Conservation (phyloP, 2,888 invertebrate species). For the Himalopsyche kuldschensis region DNA sequence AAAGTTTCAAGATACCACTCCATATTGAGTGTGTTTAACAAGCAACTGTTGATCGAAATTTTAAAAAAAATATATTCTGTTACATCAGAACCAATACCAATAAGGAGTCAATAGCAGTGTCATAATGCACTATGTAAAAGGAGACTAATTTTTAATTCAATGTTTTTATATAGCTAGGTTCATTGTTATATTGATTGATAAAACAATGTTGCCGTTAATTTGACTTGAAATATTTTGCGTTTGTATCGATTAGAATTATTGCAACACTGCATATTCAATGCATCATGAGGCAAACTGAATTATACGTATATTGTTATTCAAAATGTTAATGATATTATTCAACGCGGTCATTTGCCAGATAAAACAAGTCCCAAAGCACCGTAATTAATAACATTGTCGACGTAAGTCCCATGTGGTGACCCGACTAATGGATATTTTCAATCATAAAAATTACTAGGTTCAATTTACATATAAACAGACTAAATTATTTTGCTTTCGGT, state of each 20-base stretch:
- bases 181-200: too few relatives aligned
- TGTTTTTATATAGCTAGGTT: too few relatives aligned
- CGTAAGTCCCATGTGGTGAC: neutral
- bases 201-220: too few relatives aligned
- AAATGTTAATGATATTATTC: neutral
- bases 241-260: neutral
- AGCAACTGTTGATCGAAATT: too few relatives aligned
- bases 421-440: neutral
- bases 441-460: neutral
- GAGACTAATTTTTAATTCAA: too few relatives aligned
- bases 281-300: neutral
- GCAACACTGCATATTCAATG: neutral
- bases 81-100: too few relatives aligned
- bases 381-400: neutral
- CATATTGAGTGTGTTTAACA: too few relatives aligned
- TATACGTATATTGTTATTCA: neutral
- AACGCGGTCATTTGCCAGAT: neutral
- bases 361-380: neutral
- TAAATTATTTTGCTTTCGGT: neutral
- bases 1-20: too few relatives aligned
- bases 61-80: too few relatives aligned
- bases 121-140: too few relatives aligned
- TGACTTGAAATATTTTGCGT: too few relatives aligned
- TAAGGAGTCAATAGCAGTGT: too few relatives aligned
- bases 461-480: neutral